Conservation (phyloP, 1,140 invertebrate species). For the Drosophila prosaltans region DNA sequence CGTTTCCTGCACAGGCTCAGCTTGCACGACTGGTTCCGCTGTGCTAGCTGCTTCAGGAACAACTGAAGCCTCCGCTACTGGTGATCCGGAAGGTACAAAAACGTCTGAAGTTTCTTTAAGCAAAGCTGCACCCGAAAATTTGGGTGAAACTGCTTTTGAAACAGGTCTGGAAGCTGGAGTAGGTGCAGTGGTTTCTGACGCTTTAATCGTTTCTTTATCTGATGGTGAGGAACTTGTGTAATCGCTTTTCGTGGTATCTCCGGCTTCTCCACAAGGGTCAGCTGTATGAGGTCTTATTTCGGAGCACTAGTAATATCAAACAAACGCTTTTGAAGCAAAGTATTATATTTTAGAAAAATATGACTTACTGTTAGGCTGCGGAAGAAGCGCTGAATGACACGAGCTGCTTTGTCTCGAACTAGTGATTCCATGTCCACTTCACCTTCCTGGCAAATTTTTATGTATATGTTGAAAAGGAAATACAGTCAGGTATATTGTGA, state of each 20-base stretch:
- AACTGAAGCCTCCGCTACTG: background rate
- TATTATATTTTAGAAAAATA: background rate
- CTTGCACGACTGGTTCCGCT: background rate
- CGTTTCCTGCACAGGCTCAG: background rate
- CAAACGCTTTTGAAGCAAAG: background rate
- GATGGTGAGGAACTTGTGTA: background rate
- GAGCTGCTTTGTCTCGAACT: slow-evolving; percentile 39
- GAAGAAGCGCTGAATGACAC: slow-evolving; percentile 64
- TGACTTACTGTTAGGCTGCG: slow-evolving; percentile 43
- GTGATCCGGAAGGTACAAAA: background rate
- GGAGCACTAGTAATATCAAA: background rate
- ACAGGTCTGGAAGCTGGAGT: no score
- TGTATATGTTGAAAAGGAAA: background rate
- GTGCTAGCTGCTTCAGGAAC: background rate
- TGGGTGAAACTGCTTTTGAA: background rate
- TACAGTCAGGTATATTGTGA: background rate
- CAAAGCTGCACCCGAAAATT: background rate
- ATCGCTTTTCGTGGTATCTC: background rate
- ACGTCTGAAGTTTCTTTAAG: background rate
- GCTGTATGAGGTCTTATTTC: background rate
- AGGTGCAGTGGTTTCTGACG: background rate
- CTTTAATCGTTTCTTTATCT: background rate
- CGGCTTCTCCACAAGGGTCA: slow-evolving; percentile 49
- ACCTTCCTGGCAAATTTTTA: slow-evolving; percentile 19
- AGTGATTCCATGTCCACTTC: slow-evolving; percentile 32